Evolutionary conservation across 2,797 vertebrate genomes (phyloP).

Genomic region (Lutjanus argentimaculatus): DNA sequence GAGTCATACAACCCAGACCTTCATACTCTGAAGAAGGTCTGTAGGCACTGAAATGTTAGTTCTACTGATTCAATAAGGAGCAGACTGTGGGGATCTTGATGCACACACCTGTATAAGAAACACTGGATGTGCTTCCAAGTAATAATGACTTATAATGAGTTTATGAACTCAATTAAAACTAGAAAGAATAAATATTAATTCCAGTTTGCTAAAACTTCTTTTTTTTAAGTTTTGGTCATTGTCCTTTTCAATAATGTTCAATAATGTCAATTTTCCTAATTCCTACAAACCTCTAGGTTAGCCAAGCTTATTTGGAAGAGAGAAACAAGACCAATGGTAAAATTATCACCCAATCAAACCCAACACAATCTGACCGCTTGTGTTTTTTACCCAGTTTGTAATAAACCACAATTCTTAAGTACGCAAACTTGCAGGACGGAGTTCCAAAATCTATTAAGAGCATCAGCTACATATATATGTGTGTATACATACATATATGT

Average conservation of each 20-base stretch:
- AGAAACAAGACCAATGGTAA: neutral
- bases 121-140: neutral
- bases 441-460: neutral
- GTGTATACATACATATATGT: neutral
- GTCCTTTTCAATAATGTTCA: too few relatives aligned
- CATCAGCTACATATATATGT: neutral
- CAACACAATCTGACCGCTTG: neutral
- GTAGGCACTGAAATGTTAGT: neutral
- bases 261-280: too few relatives aligned
- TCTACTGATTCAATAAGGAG: neutral
- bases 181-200: too few relatives aligned
- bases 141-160: neutral
- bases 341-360: neutral
- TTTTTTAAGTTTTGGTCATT: too few relatives aligned
- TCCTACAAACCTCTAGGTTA: neutral
- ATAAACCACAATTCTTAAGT: too few relatives aligned
- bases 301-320: neutral
- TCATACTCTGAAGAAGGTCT: neutral
- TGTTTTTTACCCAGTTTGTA: too few relatives aligned
- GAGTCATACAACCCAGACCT: slow-evolving; percentile 6
- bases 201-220: too few relatives aligned
- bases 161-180: neutral
- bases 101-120: neutral
- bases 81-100: neutral
- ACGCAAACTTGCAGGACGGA: neutral